Evolutionary conservation across 2,888 invertebrate genomes (phyloP), one percentile per base, ranked within the genome.

Genomic region (Pseudanteris insignis): DNA sequence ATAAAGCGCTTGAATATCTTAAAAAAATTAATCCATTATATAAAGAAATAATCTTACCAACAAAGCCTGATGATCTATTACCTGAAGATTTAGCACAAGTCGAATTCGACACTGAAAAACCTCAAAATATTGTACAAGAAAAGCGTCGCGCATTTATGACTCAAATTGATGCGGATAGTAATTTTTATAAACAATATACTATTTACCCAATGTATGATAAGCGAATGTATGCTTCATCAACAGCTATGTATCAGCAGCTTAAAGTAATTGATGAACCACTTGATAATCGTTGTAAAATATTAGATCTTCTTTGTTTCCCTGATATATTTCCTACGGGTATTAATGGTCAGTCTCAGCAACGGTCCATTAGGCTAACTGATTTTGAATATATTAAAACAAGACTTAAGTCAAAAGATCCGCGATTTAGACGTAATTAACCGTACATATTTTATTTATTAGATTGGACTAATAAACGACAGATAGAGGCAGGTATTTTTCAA

Each of bases 381-480:
- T 30, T 30, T 30, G 30, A 30, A 30, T 30, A 3, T 9, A 12
- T 30, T 3, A 30, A 30, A 30, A 5, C 11, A 11, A 30, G 7
- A 30, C 9, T 30, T 4, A 30, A 69, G 12, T 60, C 69, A 2
- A 46, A 41, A 21, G 54, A 69, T 53, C 26, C 66, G 18, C 33
- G 48, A 28, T 73, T 69, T 57, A 32, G 70, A 34, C 46, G 63
- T 25, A 67, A 70, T 50, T 47, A 46, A 30, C 69, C 68, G 36
- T 69, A 67, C 51, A 26, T 71, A 13, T 71, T 71, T 54, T 68
- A 59, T 53, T 61, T 67, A 30, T 37, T 70, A 32, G 37, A 68
- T 46, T 57, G 70, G 34, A 51, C 55, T 11, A 70, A 67, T 40
- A 61, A 65, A 2, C 53, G 67, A 30, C 66, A 67, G 54, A 38